Evolutionary conservation across 1,140 invertebrate genomes (phyloP).

Genomic region (Calycopis cecrops): DNA sequence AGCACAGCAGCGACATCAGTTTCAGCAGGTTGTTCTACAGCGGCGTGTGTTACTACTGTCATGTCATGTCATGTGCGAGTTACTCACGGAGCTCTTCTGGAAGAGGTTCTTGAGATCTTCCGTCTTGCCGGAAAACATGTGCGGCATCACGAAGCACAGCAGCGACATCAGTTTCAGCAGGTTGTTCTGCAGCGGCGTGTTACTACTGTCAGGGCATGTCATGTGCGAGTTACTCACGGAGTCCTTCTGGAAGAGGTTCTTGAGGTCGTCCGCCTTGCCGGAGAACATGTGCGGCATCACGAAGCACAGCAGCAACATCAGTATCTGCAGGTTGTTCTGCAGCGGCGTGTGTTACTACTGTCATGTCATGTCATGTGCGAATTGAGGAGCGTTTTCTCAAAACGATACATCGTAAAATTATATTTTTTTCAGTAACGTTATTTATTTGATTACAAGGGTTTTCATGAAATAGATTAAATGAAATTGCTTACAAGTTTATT

Average conservation of each 20-base stretch:
- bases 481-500: too few relatives aligned
- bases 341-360: too few relatives aligned
- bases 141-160: conserved; percentile 96
- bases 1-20: conserved; percentile 95
- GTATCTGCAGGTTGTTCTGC: conserved; percentile 93
- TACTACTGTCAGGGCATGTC: too few relatives aligned
- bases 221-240: conserved; percentile 77
- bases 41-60: too few relatives aligned
- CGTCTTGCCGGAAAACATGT: conserved; percentile 92
- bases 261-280: conserved; percentile 98
- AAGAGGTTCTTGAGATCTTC: conserved; percentile 93
- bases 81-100: conserved; percentile 80
- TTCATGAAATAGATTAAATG: too few relatives aligned
- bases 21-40: conserved; percentile 92
- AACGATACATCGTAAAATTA: too few relatives aligned
- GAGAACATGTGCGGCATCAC: conserved; percentile 96
- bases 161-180: conserved; percentile 96
- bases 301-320: conserved; percentile 96
- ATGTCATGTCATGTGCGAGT: too few relatives aligned
- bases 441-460: too few relatives aligned
- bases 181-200: conserved; percentile 97
- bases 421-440: too few relatives aligned
- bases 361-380: too few relatives aligned
- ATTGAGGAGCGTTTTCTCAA: too few relatives aligned
- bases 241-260: conserved; percentile 92